phyloP scores from a whole-genome alignment of 2,113 vertebrate species.

The Chinchilla lanigera region DNA sequence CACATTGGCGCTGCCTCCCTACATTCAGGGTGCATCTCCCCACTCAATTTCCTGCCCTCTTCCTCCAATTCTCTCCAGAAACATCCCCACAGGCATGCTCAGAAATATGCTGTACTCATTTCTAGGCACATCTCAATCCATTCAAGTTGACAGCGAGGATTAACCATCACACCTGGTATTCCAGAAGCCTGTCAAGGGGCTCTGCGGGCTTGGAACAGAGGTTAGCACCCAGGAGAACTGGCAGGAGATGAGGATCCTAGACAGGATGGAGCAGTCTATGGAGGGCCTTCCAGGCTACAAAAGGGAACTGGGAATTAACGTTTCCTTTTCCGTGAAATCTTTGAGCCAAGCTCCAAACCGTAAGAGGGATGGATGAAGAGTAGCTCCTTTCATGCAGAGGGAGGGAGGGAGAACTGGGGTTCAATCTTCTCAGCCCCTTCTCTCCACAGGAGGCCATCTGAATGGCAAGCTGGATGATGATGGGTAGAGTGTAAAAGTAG shows the following conservation, averaged over 20 bases:
- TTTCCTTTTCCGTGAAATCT: neutral
- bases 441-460: neutral
- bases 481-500: neutral
- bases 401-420: neutral
- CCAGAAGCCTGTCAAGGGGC: neutral
- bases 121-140: neutral
- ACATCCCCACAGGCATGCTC: neutral
- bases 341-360: neutral
- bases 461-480: neutral
- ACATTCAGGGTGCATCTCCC: neutral
- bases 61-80: neutral
- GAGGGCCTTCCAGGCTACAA: neutral
- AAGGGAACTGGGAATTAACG: neutral
- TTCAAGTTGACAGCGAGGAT: neutral
- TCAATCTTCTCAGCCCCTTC: neutral
- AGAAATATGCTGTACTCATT: neutral
- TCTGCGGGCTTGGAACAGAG: neutral
- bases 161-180: neutral
- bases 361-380: neutral
- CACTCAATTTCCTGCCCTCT: neutral
- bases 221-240: neutral
- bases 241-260: neutral
- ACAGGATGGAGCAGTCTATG: accelerated
- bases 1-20: neutral
- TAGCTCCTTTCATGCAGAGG: neutral